Base-by-base conservation (phyloP, 2,797 vertebrate species). In the Syndactyla subalaris region DNA sequence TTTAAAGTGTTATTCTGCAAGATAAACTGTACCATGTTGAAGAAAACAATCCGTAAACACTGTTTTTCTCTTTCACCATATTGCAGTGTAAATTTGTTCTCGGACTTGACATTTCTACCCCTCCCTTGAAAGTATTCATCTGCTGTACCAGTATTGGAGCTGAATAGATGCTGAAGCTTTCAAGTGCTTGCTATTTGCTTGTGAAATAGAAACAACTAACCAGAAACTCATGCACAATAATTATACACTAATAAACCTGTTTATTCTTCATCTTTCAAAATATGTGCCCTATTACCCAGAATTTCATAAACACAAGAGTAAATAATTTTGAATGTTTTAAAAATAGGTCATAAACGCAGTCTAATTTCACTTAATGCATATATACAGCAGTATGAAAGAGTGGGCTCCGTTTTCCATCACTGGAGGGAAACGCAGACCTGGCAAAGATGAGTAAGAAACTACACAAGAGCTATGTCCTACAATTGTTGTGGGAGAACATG, bases 101-200 rank as follows among this genome's bases (percentile, higher is more conserved):
- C 49, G 86, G 58, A 74, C 77, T 84, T 93, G 89, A 72, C 81
- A 94, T 96, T 96, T 86, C 72, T 92, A 71, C 41, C 43, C 43
- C 71, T 96, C 21, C 21, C 85, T 91, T 95, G 76, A 83, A 95
- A 94, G 95, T 62, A 59, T 38, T 96, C 24, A 86, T 95, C 89
- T 92, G 51, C 86, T 96, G 68, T 88, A 68, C 91, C 57, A 65
- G 34, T 78, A 86, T 0, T 90, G 54, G 85, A 97, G 81, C 66
- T 89, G 68, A 90, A 96, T 92, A 95, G 82, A 96, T 66, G 79
- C 67, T 86, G 77, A 88, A 81, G 85, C 91, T 97, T 96, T 97
- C 89, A 94, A 93, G 88, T 76, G 22, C 65, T 65, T 89, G 77
- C 39, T 74, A 55, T 61, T 55, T 93, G 71, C 26, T 62, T 49